These are phyloP conservation scores for Lordiphosa mommai DNA, from an alignment of 1,140 invertebrate genomes.

Conservation along the genomic window DNA sequence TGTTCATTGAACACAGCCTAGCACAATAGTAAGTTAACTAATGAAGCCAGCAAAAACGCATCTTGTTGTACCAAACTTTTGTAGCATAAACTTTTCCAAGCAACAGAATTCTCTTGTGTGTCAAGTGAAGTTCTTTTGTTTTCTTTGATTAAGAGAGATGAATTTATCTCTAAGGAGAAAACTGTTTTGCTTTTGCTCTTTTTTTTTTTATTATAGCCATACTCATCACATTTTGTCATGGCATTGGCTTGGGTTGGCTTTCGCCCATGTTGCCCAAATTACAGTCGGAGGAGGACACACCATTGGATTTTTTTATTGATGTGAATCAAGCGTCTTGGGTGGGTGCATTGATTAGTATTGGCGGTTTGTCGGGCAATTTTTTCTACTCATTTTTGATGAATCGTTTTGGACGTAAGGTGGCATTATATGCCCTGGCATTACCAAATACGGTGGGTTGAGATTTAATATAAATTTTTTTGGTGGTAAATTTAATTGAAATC, in stretches of 20 bases:
- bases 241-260: slow-evolving; percentile 80
- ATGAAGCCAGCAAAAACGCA: too few species aligned
- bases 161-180: too few species aligned
- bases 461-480: not conserved
- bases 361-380: slow-evolving; percentile 67
- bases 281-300: slow-evolving; percentile 56
- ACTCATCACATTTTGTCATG: slow-evolving; percentile 79
- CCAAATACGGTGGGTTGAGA: slow-evolving; percentile 63
- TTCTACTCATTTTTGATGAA: slow-evolving; percentile 72
- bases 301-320: slow-evolving; percentile 57
- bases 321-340: slow-evolving; percentile 73
- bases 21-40: too few species aligned
- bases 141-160: too few species aligned
- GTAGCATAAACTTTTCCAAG: slow-evolving; percentile 19
- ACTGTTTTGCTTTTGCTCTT: not conserved
- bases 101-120: too few species aligned
- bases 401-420: slow-evolving; percentile 72
- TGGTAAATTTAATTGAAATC: not conserved
- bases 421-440: slow-evolving; percentile 57
- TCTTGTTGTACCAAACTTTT: too few species aligned
- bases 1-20: too few species aligned
- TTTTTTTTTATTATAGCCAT: slow-evolving; percentile 53
- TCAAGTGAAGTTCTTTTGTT: too few species aligned
- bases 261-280: slow-evolving; percentile 79
- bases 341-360: slow-evolving; percentile 65